Conservation (phyloP, 2,113 vertebrate species). For the Piprites chloris region DNA sequence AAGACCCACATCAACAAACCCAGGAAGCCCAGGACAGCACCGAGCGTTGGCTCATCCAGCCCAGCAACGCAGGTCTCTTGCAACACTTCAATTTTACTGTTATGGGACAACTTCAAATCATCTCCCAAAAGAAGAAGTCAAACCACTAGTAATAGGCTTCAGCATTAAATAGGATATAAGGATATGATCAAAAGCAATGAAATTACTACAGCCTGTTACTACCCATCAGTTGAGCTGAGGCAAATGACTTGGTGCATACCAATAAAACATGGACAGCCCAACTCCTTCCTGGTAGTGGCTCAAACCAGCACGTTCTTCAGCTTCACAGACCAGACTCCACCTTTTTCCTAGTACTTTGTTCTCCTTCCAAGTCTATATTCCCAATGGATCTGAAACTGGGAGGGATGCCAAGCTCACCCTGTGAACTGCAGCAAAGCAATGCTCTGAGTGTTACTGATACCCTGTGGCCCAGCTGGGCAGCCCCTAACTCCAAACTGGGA, state of each 20-base stretch:
- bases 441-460: neutral
- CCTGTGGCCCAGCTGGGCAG: neutral
- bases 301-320: neutral
- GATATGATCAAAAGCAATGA: slow-evolving; percentile 44
- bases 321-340: neutral
- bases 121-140: neutral
- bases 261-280: neutral
- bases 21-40: neutral
- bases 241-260: neutral
- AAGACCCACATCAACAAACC: neutral
- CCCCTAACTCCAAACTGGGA: neutral
- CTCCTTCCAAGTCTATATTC: slow-evolving; percentile 52
- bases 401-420: slow-evolving; percentile 7
- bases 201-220: slow-evolving; percentile 1
- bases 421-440: neutral
- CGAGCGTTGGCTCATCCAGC: neutral
- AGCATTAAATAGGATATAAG: slow-evolving; percentile 32
- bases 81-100: neutral
- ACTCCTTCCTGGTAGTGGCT: slow-evolving; percentile 6
- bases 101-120: neutral
- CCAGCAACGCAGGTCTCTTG: neutral
- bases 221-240: slow-evolving; percentile 30
- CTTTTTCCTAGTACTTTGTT: slow-evolving; percentile 41
- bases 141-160: slow-evolving; percentile 4
- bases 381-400: slow-evolving; percentile 60